phyloP scores from a whole-genome alignment of 2,113 vertebrate species.

The Nicator chloris region DNA sequence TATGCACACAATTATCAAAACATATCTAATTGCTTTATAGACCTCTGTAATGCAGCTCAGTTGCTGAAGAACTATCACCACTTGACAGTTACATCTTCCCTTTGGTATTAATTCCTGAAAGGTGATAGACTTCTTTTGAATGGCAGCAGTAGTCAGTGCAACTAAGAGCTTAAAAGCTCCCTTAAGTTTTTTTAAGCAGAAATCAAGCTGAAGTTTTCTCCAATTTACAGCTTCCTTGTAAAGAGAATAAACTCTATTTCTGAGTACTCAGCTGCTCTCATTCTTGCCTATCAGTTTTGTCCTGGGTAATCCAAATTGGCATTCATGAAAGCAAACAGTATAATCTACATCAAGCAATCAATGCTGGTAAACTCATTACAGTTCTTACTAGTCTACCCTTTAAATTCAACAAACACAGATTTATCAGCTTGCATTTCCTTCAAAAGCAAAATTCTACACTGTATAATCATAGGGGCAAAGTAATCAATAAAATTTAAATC shows the following conservation, averaged over 20 bases:
- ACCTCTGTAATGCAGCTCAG: neutral
- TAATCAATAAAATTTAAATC: neutral
- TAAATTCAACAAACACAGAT: neutral
- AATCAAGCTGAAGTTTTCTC: slow-evolving; percentile 1
- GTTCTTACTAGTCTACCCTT: neutral
- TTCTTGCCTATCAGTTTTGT: neutral
- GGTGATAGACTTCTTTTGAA: neutral
- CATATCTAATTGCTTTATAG: neutral
- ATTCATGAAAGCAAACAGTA: neutral
- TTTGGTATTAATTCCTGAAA: neutral
- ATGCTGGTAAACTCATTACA: neutral
- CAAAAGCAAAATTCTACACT: neutral
- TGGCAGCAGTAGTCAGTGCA: neutral
- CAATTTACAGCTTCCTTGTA: neutral
- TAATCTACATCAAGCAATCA: neutral
- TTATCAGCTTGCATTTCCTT: neutral
- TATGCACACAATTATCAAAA: neutral
- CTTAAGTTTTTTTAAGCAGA: slow-evolving; percentile 1
- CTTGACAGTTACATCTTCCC: neutral
- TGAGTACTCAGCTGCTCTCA: neutral
- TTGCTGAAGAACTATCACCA: neutral
- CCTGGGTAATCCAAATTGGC: neutral
- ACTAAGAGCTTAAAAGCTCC: slow-evolving; percentile 33
- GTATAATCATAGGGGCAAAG: neutral
- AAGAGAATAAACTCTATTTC: neutral